Evolutionary conservation across 1,140 invertebrate species (phyloP).

Genomic region (Pinna nobilis): DNA sequence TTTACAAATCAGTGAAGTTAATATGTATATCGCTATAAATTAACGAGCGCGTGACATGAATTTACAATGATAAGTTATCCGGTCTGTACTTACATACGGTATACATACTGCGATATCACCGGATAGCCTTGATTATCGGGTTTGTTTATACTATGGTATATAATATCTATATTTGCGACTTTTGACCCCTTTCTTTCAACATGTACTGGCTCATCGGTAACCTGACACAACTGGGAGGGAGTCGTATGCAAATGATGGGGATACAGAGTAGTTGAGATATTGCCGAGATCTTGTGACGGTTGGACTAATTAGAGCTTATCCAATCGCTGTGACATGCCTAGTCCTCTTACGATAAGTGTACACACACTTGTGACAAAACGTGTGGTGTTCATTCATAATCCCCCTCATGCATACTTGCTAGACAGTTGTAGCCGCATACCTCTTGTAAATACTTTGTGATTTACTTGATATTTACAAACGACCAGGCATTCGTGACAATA

Average conservation of each 20-base stretch:
- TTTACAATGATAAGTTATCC: too few species aligned
- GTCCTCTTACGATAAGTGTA: conserved; percentile 10
- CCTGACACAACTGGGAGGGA: not conserved
- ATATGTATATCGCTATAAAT: too few species aligned
- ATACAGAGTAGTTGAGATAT: not conserved
- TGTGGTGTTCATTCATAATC: conserved; percentile 16
- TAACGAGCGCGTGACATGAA: too few species aligned
- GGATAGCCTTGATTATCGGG: conserved; percentile 3
- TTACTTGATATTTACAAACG: not conserved
- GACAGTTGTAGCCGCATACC: not conserved
- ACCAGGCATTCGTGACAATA: not conserved
- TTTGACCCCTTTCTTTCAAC: not conserved
- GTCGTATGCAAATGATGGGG: conserved; percentile 14
- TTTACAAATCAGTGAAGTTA: too few species aligned
- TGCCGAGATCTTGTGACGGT: conserved; percentile 17
- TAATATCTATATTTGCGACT: conserved; percentile 3
- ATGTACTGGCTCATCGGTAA: conserved; percentile 8
- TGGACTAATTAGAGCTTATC: conserved; percentile 18
- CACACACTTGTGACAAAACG: conserved; percentile 10
- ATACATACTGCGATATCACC: conserved; percentile 8
- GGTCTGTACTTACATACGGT: too few species aligned
- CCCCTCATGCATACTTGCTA: conserved; percentile 12
- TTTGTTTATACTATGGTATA: conserved; percentile 6
- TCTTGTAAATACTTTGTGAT: not conserved
- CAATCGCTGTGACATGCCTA: conserved; percentile 1